Base-by-base conservation (phyloP, 2,888 invertebrate species). In the Sphaerophoria rueppellii region DNA sequence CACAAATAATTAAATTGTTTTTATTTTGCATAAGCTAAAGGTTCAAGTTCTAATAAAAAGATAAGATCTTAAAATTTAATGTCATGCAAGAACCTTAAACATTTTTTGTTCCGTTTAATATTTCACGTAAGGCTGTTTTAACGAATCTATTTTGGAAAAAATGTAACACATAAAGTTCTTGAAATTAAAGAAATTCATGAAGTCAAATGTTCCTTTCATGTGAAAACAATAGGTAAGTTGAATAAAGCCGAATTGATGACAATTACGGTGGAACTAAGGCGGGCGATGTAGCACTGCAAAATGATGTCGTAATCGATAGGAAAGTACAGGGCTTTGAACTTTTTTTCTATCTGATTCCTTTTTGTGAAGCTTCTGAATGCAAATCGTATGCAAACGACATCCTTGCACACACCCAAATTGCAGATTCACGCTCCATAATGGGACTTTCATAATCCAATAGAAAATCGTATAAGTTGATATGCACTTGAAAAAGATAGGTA, bases 341-440 rank as follows among this genome's bases (percentile, higher is more conserved):
- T 58, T 73, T 43, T 43, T 35, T 60, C 67, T 60, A 65, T 76
- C 48, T 34, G 74, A 79, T 74, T 78, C 54, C 63, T 57, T 75
- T 79, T 71, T 50, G n/a, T 34, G 34, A 54, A 74, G 65, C 60
- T 75, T 71, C 70, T 57, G 82, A 75, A 83, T 83, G 79, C 79
- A 83, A 83, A 83, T 83, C 82, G 79, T 83, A 79, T 83, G 82
- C 82, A 83, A 83, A 83, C 79, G 70, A 79, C 79, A 71, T 74
- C 24, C 58, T 32, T 40, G 54, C 63, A 67, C 58, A 72, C 35
- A 35, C 32, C 16, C 16, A 24, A 16, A 24, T 9, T 24, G 67
- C 60, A 60, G 67, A 34, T 71, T 50, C 69, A 83, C 82, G 63
- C 74, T 55, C 57, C 75, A 50, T 67, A 71, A 60, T 67, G 60